phyloP scores from a whole-genome alignment of 1,140 invertebrate genomes.

The Papilio machaon region DNA sequence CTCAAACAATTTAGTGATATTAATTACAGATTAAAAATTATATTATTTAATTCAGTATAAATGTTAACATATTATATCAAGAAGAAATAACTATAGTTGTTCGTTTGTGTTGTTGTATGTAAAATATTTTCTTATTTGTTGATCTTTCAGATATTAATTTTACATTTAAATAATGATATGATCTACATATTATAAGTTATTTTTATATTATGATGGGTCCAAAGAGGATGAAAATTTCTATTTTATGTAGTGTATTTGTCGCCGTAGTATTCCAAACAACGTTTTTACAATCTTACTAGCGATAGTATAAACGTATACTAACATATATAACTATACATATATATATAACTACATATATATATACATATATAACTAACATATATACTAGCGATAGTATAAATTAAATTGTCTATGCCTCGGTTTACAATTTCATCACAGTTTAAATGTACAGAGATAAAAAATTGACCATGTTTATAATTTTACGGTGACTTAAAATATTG shows the following conservation, averaged over 20 bases:
- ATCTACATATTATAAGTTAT: conserved; percentile 17
- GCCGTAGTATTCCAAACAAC: not conserved
- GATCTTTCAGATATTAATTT: conserved; percentile 51
- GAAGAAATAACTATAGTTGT: conserved; percentile 35
- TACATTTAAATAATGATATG: conserved; percentile 38
- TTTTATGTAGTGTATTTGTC: not conserved
- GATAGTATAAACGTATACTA: not conserved
- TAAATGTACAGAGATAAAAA: no score
- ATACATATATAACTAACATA: no score
- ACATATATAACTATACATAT: no score
- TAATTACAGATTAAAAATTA: conserved; percentile 43
- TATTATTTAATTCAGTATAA: conserved; percentile 21
- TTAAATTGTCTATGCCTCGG: not conserved
- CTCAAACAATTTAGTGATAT: conserved; percentile 53
- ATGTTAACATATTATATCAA: conserved; percentile 21
- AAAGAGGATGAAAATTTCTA: conserved; percentile 30
- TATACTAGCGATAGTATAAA: not conserved
- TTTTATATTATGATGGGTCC: conserved; percentile 23
- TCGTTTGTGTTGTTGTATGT: conserved; percentile 40
- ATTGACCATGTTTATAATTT: not conserved
- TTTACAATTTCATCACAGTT: not conserved
- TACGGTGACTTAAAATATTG: not conserved
- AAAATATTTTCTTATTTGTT: conserved; percentile 48
- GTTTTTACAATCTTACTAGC: not conserved
- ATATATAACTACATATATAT: no score